A percentile compares a stretch with the other conserved stretches of the same genome.
Conservation (phyloP, 2,888 invertebrate species). For the Noctua fimbriata region DNA sequence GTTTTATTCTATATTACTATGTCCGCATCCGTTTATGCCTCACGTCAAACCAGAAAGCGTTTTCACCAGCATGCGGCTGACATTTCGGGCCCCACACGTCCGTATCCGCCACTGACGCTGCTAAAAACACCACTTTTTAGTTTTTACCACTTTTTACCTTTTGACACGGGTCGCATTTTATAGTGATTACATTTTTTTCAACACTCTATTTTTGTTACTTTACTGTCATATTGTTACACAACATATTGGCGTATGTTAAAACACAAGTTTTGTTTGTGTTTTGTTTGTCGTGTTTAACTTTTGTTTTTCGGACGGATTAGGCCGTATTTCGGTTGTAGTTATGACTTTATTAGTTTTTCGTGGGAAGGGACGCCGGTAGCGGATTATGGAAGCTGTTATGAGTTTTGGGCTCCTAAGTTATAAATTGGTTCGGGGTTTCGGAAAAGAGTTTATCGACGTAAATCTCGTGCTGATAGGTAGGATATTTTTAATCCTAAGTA, state of each 20-base stretch:
- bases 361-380: slow-evolving; percentile 39
- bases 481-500: slow-evolving; percentile 5
- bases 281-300: slow-evolving; percentile 45
- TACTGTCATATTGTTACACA: slow-evolving; percentile 9
- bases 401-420: slow-evolving; percentile 42
- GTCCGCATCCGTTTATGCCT: slow-evolving; percentile 59
- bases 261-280: slow-evolving; percentile 51
- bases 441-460: slow-evolving; percentile 28
- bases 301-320: slow-evolving; percentile 57
- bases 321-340: slow-evolving; percentile 47
- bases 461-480: slow-evolving; percentile 20
- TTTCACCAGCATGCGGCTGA: slow-evolving; percentile 81
- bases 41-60: slow-evolving; percentile 72
- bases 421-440: slow-evolving; percentile 34
- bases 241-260: slow-evolving; percentile 38
- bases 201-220: slow-evolving; percentile 49
- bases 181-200: slow-evolving; percentile 65
- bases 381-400: slow-evolving; percentile 53
- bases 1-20: background rate
- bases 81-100: slow-evolving; percentile 82
- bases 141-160: slow-evolving; percentile 69
- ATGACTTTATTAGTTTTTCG: slow-evolving; percentile 58
- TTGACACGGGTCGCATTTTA: slow-evolving; percentile 66
- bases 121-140: slow-evolving; percentile 75
- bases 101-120: slow-evolving; percentile 78